Conservation (phyloP, 2,888 invertebrate genomes). For the Crepidodera aurea region DNA sequence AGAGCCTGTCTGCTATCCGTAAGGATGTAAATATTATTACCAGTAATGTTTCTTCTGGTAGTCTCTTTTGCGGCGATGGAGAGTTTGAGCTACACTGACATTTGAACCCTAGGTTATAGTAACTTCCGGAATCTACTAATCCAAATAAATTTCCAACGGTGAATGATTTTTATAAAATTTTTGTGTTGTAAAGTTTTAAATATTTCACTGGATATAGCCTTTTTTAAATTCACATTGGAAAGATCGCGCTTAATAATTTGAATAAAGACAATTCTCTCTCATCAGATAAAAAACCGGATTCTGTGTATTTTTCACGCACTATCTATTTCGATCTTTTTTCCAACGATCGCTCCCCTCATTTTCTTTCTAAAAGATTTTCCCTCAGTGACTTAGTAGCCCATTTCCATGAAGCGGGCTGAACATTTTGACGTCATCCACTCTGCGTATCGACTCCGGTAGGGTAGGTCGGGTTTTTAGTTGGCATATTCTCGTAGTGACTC, state of each 20-base stretch:
- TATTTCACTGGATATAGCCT: not conserved
- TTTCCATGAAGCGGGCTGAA: slow-evolving; percentile 24
- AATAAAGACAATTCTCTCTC: slow-evolving; percentile 8
- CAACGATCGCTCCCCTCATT: slow-evolving; percentile 6
- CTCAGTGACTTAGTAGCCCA: slow-evolving; percentile 31
- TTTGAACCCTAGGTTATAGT: no score
- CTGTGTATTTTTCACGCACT: slow-evolving; percentile 9
- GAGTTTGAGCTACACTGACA: no score
- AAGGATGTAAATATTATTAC: no score
- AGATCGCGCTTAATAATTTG: not conserved
- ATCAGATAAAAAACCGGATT: slow-evolving; percentile 9
- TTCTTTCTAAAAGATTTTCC: slow-evolving; percentile 9
- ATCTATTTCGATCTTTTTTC: slow-evolving; percentile 8
- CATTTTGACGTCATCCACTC: slow-evolving; percentile 36
- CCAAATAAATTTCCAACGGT: no score
- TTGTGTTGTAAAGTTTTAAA: no score
- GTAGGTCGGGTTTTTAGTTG: slow-evolving; percentile 34
- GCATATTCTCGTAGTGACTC: not conserved
- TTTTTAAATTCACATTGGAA: not conserved
- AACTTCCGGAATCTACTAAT: no score
- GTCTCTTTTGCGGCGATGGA: no score
- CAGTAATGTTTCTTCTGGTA: no score
- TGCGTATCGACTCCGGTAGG: slow-evolving; percentile 39
- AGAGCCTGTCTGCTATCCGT: no score
- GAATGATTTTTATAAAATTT: no score